Evolutionary conservation across 2,888 invertebrate genomes (phyloP).

Genomic region (Ceratothoa steindachneri): DNA sequence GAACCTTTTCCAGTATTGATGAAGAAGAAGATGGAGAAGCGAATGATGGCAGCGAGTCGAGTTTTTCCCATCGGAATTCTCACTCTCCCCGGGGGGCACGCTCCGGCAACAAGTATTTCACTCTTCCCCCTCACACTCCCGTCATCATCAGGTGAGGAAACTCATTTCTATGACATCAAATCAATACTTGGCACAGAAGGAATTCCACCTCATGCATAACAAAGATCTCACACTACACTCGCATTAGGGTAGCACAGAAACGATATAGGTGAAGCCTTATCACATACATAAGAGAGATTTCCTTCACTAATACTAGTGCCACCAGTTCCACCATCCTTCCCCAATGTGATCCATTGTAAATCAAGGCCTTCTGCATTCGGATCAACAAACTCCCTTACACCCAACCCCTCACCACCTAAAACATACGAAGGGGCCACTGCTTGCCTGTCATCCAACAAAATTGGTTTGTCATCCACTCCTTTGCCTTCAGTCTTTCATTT

Average conservation of each 20-base stretch:
- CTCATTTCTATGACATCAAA: not conserved
- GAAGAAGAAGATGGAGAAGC: slow-evolving; percentile 65
- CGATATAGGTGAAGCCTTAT: no score
- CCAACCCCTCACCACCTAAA: no score
- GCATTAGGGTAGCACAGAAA: not conserved
- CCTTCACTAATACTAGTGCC: no score
- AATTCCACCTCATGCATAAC: not conserved
- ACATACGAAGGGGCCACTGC: no score
- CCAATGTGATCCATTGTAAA: no score
- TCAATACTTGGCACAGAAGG: not conserved
- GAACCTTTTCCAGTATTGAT: slow-evolving; percentile 61
- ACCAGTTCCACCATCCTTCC: no score
- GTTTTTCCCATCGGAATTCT: slow-evolving; percentile 45
- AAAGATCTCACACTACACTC: not conserved
- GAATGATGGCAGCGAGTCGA: slow-evolving; percentile 60
- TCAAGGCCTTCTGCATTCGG: no score
- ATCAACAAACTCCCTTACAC: no score
- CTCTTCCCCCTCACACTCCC: slow-evolving; percentile 91
- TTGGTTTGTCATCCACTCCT: no score
- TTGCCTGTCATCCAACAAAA: no score
- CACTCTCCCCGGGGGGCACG: slow-evolving; percentile 22
- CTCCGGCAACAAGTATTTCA: slow-evolving; percentile 67
- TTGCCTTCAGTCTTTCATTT: no score
- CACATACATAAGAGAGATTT: no score
- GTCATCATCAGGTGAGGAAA: slow-evolving; percentile 76